Base-by-base conservation (phyloP, 2,797 vertebrate species). In the Sebastes taczanowskii region DNA sequence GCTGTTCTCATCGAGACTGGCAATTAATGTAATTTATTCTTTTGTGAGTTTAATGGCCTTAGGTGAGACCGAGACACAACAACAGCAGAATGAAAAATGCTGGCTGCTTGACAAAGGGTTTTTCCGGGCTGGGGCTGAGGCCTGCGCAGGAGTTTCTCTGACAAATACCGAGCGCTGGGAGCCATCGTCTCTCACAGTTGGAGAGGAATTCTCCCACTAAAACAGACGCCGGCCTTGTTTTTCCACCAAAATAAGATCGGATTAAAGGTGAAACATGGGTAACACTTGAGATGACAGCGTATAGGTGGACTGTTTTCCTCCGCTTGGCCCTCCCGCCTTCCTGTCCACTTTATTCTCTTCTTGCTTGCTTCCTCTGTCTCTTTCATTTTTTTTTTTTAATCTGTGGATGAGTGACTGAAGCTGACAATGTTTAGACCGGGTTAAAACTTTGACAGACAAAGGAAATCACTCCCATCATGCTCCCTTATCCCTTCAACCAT, bases 11-110 rank as follows among this genome's bases (percentile, higher is more conserved):
- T 93, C 61, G 77, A 92, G 84, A 85, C 91, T 84, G 82, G 92
- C 91, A 92, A 94, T 95, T 93, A 95, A 95, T 95, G 90, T 94
- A 94, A 93, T 95, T 95, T 93, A 94, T 95, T 94, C 87, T 91
- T 94, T 92, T 95, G 94, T 92, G 94, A 92, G 92, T 95, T 95
- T 93, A 93, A 94, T 93, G 91, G 93, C 93, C 91, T 94, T 89
- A 92, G 94, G 94, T 94, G 92, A 92, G 91, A 94, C 84, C 72
- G 63, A 92, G 92, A 93, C 88, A 84, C 88, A 93, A 89, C 91
- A 92, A 87, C 88, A 88, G 85, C 66, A 79, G 77, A 85, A 86
- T 91, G 86, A 95, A 91, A 91, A 94, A 92, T 89, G 77, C 86
- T 86, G 90, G 92, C 92, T 91, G 91, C 80, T 78, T 84, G 85